Conservation (phyloP, 2,113 vertebrate genomes). For the Rhabdornis inornatus region DNA sequence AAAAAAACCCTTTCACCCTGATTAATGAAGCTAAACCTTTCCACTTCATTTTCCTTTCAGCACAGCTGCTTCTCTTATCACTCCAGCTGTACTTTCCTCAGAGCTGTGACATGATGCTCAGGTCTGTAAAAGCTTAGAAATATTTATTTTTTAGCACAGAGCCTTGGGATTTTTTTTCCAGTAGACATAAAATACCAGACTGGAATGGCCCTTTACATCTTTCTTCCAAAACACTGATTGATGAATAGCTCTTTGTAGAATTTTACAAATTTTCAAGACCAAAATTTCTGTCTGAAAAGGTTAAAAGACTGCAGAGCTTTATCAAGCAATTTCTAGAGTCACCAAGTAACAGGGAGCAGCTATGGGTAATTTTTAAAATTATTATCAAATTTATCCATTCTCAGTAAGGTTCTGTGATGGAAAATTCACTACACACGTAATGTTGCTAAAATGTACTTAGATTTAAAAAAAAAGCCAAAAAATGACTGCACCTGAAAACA, state of each 20-base stretch:
- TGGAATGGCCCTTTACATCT: not conserved
- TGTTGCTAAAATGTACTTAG: not conserved
- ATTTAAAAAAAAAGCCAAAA: not conserved
- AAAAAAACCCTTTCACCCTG: not conserved
- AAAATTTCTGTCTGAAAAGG: not conserved
- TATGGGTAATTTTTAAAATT: not conserved
- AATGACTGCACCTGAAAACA: not conserved
- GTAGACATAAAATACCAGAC: not conserved
- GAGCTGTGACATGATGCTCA: not conserved
- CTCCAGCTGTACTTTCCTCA: slow-evolving; percentile 7
- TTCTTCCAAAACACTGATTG: not conserved
- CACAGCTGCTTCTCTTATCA: slow-evolving; percentile 55
- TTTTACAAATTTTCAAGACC: not conserved
- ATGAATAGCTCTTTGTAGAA: not conserved
- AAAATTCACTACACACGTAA: not conserved
- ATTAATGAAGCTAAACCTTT: slow-evolving; percentile 21
- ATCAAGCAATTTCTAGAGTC: not conserved
- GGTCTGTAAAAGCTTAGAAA: slow-evolving; percentile 21
- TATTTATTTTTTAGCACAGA: not conserved
- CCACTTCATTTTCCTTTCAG: not conserved
- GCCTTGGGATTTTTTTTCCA: not conserved
- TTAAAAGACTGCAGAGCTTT: not conserved
- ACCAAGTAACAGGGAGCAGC: not conserved
- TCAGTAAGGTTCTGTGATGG: not conserved
- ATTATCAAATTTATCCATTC: not conserved